Base-by-base conservation (phyloP, 2,797 vertebrate species). In the Leptoclinus maculatus region DNA sequence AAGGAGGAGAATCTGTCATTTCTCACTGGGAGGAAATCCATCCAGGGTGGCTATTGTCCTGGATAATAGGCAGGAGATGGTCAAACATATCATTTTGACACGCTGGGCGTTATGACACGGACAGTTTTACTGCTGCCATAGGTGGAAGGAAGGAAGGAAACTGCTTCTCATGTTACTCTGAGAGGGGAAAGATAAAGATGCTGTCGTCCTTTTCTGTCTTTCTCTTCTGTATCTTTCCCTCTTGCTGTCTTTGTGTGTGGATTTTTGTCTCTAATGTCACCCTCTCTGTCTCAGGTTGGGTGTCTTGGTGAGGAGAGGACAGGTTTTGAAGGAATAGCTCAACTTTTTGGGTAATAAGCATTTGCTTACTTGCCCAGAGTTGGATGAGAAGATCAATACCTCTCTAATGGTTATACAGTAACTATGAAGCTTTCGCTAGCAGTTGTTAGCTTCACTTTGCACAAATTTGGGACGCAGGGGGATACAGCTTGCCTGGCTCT, bases 71-170 rank as follows among this genome's bases (percentile, higher is more conserved):
- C 82, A 85, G 83, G 83, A 87, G 89, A 80, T 91, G 87, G 93
- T 88, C 88, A 70, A 90, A 93, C 92, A 94, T 90, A 91, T 94
- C 90, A 92, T 91, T 92, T 87, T 93, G 92, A 93, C 92, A 94
- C 76, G 43, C 56, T 87, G 80, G 88, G 89, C 82, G 73, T 92
- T 90, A 89, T 90, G 88, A 91, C 87, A 90, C n/a, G 4, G 84
- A 89, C 89, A 89, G 87, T 89, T 94, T 94, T 92, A 93, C 88
- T 89, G 88, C 89, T 83, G 78, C 75, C 73, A 80, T 79, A 64
- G 89, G 86, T 84, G 82, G 66, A 87, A 80, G 39, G 58, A 53
- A 81, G 86, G 59, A 85, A 89, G 92, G 88, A 92, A 91, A 90
- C 84, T 76, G 58, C 59, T 39, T 83, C 90, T 94, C 79, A 29